phyloP scores from a whole-genome alignment of 2,797 vertebrate species.

The Crenichthys baileyi region DNA sequence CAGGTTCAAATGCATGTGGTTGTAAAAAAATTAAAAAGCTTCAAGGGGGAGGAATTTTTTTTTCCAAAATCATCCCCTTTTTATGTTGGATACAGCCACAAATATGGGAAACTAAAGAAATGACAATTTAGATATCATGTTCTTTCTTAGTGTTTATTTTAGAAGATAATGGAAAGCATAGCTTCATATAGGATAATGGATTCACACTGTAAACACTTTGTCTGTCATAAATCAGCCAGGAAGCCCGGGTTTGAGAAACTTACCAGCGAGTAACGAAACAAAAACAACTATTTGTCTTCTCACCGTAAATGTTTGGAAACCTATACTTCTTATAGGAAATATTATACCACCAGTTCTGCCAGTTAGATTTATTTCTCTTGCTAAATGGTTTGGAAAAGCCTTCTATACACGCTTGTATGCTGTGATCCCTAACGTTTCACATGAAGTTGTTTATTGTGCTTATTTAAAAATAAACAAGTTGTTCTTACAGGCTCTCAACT shows the following conservation, averaged over 20 bases:
- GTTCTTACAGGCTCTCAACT: constrained; percentile 25
- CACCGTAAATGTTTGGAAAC: neutral
- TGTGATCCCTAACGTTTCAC: constrained; percentile 5
- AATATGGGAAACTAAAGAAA: neutral
- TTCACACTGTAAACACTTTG: constrained; percentile 59
- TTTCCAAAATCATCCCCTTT: neutral
- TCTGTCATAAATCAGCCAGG: constrained; percentile 48
- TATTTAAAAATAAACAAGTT: constrained; percentile 35
- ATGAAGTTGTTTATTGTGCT: constrained; percentile 45
- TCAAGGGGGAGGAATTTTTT: neutral
- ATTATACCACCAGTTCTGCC: neutral
- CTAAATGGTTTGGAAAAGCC: constrained; percentile 1
- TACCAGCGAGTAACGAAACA: neutral
- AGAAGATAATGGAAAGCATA: constrained; percentile 44
- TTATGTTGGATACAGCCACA: neutral
- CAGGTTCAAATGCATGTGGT: neutral
- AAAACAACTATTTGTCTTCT: neutral
- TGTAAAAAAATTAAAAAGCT: neutral
- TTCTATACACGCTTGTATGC: neutral
- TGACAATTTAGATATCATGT: neutral
- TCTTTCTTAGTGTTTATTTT: constrained; percentile 70
- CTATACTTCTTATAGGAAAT: neutral
- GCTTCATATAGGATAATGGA: constrained; percentile 82
- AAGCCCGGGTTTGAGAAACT: neutral
- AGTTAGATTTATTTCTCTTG: constrained; percentile 8